Evolutionary conservation across 2,797 vertebrate species (phyloP), one percentile per base, ranked within the genome.

Genomic region (Trachurus trachurus): DNA sequence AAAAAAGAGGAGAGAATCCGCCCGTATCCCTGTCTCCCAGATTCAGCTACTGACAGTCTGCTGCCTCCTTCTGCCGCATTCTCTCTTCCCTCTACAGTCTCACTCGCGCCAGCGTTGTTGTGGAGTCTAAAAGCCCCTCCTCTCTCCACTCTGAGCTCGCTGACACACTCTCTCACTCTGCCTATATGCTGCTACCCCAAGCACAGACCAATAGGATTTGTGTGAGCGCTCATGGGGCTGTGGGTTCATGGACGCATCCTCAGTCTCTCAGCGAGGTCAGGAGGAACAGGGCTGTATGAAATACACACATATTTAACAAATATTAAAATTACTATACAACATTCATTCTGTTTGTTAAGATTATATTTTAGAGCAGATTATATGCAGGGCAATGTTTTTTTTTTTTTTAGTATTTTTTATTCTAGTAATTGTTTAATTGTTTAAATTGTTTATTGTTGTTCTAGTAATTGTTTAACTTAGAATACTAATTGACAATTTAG

Each of bases 31-130:
- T 66, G 29, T 79, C 65, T 86, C 29, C 50, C 66, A 21, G 62
- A 78, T 66, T 75, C 76, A 13, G 40, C 54, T 52, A 52, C 75
- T 82, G 82, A 75, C 60, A n/a, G 78, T 82, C 84, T 82, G 82
- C 79, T 89, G 61, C 42, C 73, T 86, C 77, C 81, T 82, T 84
- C 92, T 93, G 91, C 89, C 85, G 89, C 90, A 92, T 90, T 90
- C 86, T 83, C 88, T 87, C 84, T 85, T 77, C 76, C 61, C 59
- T 81, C 88, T 45, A 37, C 59, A 29, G 61, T 59, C 82, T 82
- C 63, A 44, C 86, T 88, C 70, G 34, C 52, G 56, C 77, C 76
- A 19, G 58, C 52, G 76, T 85, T 91, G 87, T 88, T 92, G 75
- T 88, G 60, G 82, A 89, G 79, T 70, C 74, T 63, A 22, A 67